Evolutionary conservation across 2,113 vertebrate genomes (phyloP).

Genomic region (Macrotus californicus): DNA sequence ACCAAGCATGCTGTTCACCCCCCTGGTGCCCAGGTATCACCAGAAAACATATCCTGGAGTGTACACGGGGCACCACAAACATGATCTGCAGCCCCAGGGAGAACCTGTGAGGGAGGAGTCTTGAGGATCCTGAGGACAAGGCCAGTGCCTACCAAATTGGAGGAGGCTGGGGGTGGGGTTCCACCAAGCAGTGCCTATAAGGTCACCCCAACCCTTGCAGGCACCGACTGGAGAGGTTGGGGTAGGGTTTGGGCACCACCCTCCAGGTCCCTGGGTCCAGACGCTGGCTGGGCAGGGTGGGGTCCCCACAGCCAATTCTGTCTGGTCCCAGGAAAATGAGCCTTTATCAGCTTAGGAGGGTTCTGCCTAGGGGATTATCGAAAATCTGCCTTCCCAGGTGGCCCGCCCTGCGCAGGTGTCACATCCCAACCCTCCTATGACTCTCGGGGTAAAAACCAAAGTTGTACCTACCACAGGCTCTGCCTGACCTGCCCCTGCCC

Average conservation of each 20-base stretch:
- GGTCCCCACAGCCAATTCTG: not conserved
- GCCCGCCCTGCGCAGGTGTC: rapidly evolving
- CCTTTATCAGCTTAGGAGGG: not conserved
- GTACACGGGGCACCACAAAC: rapidly evolving
- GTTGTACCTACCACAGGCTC: not conserved
- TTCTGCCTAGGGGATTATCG: not conserved
- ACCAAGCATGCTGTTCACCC: not conserved
- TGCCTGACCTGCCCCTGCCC: not conserved
- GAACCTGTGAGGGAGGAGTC: not conserved
- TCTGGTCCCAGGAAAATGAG: not conserved
- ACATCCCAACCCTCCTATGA: not conserved
- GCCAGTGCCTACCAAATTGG: not conserved
- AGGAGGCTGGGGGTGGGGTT: not conserved
- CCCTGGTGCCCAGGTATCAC: not conserved
- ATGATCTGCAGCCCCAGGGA: not conserved
- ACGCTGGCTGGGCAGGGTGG: no score
- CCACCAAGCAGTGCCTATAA: not conserved
- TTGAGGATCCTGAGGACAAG: not conserved
- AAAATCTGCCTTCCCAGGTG: not conserved
- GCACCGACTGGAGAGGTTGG: no score
- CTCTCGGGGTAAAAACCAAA: not conserved
- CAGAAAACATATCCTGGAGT: rapidly evolving
- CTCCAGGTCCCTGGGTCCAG: no score
- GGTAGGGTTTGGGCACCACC: not conserved
- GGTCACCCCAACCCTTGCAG: no score